Base-by-base conservation (phyloP, 2,113 vertebrate species). In the Otolemur garnettii region DNA sequence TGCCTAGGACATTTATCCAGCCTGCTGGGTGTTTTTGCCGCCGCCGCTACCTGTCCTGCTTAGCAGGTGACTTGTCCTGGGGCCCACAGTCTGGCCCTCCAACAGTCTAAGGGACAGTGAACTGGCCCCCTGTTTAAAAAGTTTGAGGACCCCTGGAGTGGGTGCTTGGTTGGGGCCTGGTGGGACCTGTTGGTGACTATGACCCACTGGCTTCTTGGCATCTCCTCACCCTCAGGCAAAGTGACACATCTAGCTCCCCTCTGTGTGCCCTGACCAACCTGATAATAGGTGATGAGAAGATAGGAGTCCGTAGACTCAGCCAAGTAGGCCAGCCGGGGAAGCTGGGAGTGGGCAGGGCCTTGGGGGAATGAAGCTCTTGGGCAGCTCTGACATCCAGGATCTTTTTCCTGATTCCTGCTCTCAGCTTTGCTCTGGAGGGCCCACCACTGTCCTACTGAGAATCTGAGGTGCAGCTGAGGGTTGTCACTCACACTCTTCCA, bases 391-490 rank as follows among this genome's bases (percentile, higher is more conserved):
- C 6, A 10, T 21, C 14, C 42, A 66, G 1, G 26, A n/a, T 22
- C 55, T 13, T n/a, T 35, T 10, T 62, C 45, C 60, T 80, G 24
- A 45, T 5, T 28, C 24, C 45, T 45, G 72, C 28, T 38, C n/a
- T 22, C 7, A 9, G 13, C 81, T 30, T 15, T 35, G 45, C 24
- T 91, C 50, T n/a, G 68, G 28, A 88, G 38, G 22, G 50, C 24
- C 64, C 19, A 0, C 62, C 38, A 21, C 24, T 4, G 12, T 1
- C 0, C 7, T 24, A 4, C 69, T 53, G 35, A 50, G 14, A 9
- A 11, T 33, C 11, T 35, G 60, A 2, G 18, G 10, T 7, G n/a
- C 2, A 50, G 82, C 55, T 38, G 2, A 2, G 0, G 38, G 38
- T 13, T 50, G 66, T 21, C 17, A 12, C 24, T 17, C 4, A 79